Percentiles rank a stretch among this genome's conserved stretches.
Evolutionary conservation across 64 coral and sea anemone genomes (phyloP).

Genomic region (Stichodactyla helianthus): DNA sequence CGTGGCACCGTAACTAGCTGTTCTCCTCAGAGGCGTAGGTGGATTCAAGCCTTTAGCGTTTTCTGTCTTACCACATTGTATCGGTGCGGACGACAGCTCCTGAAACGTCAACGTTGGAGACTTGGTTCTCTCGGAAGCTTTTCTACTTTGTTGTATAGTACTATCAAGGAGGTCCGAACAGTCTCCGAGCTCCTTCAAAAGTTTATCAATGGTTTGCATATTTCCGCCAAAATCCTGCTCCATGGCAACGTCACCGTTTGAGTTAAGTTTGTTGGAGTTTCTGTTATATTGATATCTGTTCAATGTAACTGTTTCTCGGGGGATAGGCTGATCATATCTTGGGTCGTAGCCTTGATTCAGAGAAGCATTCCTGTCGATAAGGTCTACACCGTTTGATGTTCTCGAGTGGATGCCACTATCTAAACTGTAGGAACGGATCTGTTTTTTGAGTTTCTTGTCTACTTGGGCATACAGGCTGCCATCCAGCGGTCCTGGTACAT

Average conservation of each 20-base stretch:
- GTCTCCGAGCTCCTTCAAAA: conserved; percentile 47
- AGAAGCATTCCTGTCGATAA: background rate
- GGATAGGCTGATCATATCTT: background rate
- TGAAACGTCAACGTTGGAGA: background rate
- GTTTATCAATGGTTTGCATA: conserved; percentile 54
- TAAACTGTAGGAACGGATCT: conserved; percentile 48
- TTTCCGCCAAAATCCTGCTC: conserved; percentile 24
- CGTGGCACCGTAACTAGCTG: conserved; percentile 12
- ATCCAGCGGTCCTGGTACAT: conserved; percentile 64
- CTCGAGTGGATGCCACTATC: conserved; percentile 33
- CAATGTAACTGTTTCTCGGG: conserved; percentile 9
- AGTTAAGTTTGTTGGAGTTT: background rate
- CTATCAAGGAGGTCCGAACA: conserved; percentile 48
- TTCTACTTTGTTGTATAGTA: conserved; percentile 27
- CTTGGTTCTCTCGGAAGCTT: conserved; percentile 4
- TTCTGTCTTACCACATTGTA: background rate
- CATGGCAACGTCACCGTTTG: conserved; percentile 9
- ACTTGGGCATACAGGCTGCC: conserved; percentile 67
- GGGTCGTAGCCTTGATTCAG: background rate
- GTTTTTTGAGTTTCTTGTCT: conserved; percentile 63
- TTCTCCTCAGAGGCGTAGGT: conserved; percentile 14
- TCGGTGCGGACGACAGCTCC: conserved; percentile 11
- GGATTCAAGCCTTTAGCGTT: background rate
- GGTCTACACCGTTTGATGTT: background rate
- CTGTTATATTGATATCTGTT: conserved; percentile 15